phyloP scores from a whole-genome alignment of 2,888 invertebrate species.

The Aleiodes leptofemur region DNA sequence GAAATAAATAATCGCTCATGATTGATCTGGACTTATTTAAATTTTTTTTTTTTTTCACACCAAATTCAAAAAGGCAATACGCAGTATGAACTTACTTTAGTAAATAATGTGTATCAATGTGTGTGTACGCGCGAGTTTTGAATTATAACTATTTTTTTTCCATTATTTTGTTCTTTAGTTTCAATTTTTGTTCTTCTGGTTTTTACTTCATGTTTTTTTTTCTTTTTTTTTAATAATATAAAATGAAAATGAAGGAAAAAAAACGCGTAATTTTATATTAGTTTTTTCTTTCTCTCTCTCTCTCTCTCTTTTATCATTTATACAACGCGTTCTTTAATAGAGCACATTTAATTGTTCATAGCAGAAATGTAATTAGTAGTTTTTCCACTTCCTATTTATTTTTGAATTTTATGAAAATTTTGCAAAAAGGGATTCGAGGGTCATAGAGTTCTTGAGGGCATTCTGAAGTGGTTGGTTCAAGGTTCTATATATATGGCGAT shows the following conservation, averaged over 20 bases:
- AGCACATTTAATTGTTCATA: slow-evolving; percentile 25
- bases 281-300: background rate
- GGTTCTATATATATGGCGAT: slow-evolving; percentile 11
- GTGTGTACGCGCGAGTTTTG: slow-evolving; percentile 66
- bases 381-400: slow-evolving; percentile 41
- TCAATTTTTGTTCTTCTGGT: slow-evolving; percentile 44
- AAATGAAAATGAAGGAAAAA: background rate
- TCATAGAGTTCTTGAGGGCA: slow-evolving; percentile 2
- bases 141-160: slow-evolving; percentile 62
- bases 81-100: slow-evolving; percentile 75
- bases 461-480: background rate
- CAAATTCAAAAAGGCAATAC: slow-evolving; percentile 76
- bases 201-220: slow-evolving; percentile 15
- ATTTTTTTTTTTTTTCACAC: slow-evolving; percentile 69
- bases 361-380: slow-evolving; percentile 23
- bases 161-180: slow-evolving; percentile 38
- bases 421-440: slow-evolving; percentile 11
- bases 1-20: slow-evolving; percentile 50
- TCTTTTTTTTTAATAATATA: background rate
- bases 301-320: background rate
- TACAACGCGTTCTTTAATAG: slow-evolving; percentile 19
- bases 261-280: background rate
- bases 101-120: slow-evolving; percentile 68
- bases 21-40: slow-evolving; percentile 63
- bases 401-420: slow-evolving; percentile 3